These are phyloP conservation scores for Onychomys leucogaster DNA, from an alignment of 2,797 vertebrate genomes.

Conservation along the genomic window DNA sequence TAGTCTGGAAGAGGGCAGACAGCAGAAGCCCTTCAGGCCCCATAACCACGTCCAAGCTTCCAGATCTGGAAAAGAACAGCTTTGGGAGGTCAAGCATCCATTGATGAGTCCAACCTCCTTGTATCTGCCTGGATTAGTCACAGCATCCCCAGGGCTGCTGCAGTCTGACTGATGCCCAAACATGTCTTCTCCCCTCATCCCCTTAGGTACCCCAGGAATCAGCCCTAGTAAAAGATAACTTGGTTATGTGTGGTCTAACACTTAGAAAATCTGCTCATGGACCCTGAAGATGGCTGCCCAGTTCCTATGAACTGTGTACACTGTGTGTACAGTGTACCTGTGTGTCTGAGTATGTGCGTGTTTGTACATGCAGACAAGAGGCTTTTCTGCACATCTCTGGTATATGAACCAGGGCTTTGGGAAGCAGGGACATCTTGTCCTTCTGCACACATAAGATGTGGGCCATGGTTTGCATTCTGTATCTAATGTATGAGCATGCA, in stretches of 20 bases:
- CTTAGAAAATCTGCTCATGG: not conserved
- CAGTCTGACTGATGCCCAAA: not conserved
- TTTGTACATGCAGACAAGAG: not conserved
- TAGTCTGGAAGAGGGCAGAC: not conserved
- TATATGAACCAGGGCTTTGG: not conserved
- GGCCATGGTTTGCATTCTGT: not conserved
- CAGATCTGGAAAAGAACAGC: not conserved
- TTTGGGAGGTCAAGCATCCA: not conserved
- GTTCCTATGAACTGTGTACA: not conserved
- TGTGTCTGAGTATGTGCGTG: not conserved
- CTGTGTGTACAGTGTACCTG: accelerated
- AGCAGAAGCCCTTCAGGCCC: not conserved
- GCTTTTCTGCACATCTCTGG: not conserved
- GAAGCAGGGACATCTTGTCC: not conserved
- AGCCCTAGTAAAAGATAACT: not conserved
- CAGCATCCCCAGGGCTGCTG: not conserved
- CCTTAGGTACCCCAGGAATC: not conserved
- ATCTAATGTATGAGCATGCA: too few relatives aligned
- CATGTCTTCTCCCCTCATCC: not conserved
- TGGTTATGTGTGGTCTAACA: not conserved
- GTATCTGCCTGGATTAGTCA: not conserved
- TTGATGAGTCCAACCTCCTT: not conserved
- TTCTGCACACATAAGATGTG: accelerated
- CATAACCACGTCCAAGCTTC: not conserved
- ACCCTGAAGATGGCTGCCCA: not conserved